A percentile compares a stretch with the other conserved stretches of the same genome.
Evolutionary conservation across 2,888 invertebrate species (phyloP).

Genomic region (Lycaena phlaeas): DNA sequence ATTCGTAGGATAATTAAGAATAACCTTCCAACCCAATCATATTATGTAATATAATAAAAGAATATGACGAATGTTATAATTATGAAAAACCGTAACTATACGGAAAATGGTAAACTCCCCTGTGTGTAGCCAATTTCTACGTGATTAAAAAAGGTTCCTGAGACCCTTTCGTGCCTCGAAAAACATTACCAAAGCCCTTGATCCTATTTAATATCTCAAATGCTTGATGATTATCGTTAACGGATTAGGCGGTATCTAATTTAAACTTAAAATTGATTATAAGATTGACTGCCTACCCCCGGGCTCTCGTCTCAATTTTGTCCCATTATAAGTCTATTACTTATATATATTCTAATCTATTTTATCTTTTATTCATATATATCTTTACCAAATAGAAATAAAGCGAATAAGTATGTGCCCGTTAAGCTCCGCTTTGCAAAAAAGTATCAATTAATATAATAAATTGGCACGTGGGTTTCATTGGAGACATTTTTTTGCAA

Average conservation of each 20-base stretch:
- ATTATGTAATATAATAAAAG: not conserved
- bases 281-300: not conserved
- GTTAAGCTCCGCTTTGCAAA: too few species aligned
- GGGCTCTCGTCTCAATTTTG: not conserved
- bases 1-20: too few species aligned
- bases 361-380: too few species aligned
- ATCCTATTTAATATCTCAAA: slow-evolving; percentile 8
- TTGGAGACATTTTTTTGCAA: too few species aligned
- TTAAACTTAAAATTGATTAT: not conserved
- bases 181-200: slow-evolving; percentile 1
- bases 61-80: too few species aligned
- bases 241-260: not conserved
- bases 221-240: slow-evolving; percentile 4
- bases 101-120: slow-evolving; percentile 4
- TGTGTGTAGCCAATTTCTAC: not conserved
- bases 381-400: too few species aligned
- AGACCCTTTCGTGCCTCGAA: slow-evolving; percentile 7
- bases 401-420: too few species aligned
- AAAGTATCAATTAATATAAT: too few species aligned
- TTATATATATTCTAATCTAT: too few species aligned
- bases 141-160: slow-evolving; percentile 6
- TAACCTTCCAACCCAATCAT: too few species aligned
- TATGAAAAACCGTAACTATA: too few species aligned
- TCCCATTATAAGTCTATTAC: not conserved
- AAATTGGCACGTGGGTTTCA: too few species aligned